Evolutionary conservation across 1,140 invertebrate species (phyloP), one percentile per base, ranked within the genome.

Genomic region (Conopomorpha cramerella): DNA sequence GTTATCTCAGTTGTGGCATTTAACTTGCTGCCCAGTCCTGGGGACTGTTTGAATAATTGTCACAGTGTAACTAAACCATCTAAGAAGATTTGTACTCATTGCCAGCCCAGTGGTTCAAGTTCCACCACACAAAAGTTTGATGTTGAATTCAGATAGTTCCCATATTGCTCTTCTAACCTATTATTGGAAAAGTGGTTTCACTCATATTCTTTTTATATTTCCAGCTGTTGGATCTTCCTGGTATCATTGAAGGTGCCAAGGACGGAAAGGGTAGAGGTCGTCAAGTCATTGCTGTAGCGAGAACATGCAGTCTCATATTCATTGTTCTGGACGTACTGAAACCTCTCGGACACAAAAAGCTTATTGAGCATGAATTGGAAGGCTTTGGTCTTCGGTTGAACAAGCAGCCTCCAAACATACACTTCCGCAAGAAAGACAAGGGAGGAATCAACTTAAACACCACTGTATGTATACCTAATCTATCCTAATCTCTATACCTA

Each of bases 221-320:
- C 29, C 72, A 97, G 89, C 77, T 99, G 15, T 80, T 99, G 2
- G 98, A 99, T 88, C 83, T 99, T 42, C 98, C 98, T 43, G 98
- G 98, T 81, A 99, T 99, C 72, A 99, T 99, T 64, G 98, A 99
- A 82, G 98, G 98, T 48, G 98, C 98, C n/a, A 99, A 99, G 71
- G 98, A 99, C 72, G 93, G 93, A 25, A 98, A 99, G 79, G 96
- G 96, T 80, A 77, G 96, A 76, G 96, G 98, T 83, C 85, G 96
- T 55, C 98, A 99, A 82, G 98, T 99, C 3, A 99, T 99, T 63
- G 97, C 98, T 16, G 98, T 99, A 0, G 98, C 98, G 0, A 82
- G 97, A 42, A 99, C 98, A 0, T 99, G 97, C 65, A 95, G 93
- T 72, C 82, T 99, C 1, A 96, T 99, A 55, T 98, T 99, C 61